Conservation (phyloP, 2,797 vertebrate genomes). For the Protosalanx chinensis region DNA sequence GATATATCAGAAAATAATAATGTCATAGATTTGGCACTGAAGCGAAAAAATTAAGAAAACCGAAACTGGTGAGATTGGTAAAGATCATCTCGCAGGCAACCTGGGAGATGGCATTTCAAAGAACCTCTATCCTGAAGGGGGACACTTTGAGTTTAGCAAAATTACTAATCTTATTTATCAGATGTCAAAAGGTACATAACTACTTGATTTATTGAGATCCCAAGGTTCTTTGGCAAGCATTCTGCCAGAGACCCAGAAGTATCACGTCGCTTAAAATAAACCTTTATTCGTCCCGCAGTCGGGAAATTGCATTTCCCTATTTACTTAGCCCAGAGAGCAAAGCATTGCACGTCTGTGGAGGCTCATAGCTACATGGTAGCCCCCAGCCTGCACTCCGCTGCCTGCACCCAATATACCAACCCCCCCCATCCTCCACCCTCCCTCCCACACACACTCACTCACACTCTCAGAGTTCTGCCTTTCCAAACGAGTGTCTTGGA, state of each 20-base stretch:
- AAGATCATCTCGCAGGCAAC: constrained; percentile 9
- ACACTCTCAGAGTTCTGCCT: not conserved
- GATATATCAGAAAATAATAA: no score
- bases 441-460: no score
- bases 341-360: not conserved
- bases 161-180: not conserved
- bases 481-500: not conserved
- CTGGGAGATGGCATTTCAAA: not conserved
- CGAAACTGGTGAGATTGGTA: not conserved
- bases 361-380: not conserved
- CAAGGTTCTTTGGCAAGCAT: not conserved
- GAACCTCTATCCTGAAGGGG: not conserved
- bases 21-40: constrained; percentile 3
- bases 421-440: no score
- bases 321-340: not conserved
- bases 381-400: no score
- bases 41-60: not conserved
- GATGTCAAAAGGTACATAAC: constrained; percentile 16
- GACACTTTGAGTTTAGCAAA: constrained; percentile 23
- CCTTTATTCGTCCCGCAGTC: no score
- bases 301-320: no score
- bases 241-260: not conserved
- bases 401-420: no score
- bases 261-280: no score
- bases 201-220: constrained; percentile 9